Conservation (phyloP, 2,797 vertebrate genomes). For the Neosilurus mollespiculum region DNA sequence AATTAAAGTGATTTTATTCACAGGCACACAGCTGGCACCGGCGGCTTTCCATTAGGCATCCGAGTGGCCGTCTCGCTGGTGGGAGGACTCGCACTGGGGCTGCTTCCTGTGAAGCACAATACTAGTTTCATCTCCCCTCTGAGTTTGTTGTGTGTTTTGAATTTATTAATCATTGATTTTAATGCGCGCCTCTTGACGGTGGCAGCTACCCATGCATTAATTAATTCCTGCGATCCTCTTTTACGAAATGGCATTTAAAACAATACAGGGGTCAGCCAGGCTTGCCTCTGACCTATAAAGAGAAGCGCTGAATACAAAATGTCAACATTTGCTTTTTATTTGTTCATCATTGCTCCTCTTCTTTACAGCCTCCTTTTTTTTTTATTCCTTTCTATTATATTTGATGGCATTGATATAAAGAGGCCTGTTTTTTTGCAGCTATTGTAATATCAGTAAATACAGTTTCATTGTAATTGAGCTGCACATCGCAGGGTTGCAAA, state of each 20-base stretch:
- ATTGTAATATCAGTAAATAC: slow-evolving; percentile 76
- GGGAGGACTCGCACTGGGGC: slow-evolving; percentile 78
- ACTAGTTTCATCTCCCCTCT: slow-evolving; percentile 83
- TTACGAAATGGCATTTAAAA: slow-evolving; percentile 83
- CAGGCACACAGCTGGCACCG: slow-evolving; percentile 81
- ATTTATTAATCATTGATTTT: slow-evolving; percentile 88
- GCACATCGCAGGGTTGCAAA: slow-evolving; percentile 64
- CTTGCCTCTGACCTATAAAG: slow-evolving; percentile 82
- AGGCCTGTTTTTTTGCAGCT: slow-evolving; percentile 69
- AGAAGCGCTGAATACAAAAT: slow-evolving; percentile 76
- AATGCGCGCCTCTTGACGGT: slow-evolving; percentile 81
- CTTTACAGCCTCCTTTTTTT: slow-evolving; percentile 48
- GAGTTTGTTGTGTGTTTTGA: slow-evolving; percentile 87
- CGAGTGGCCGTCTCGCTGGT: slow-evolving; percentile 78
- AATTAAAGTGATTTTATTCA: slow-evolving; percentile 88
- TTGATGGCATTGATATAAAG: slow-evolving; percentile 69
- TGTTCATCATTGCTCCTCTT: slow-evolving; percentile 70
- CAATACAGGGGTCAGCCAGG: slow-evolving; percentile 77
- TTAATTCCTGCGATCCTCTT: slow-evolving; percentile 77
- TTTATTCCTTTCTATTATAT: slow-evolving; percentile 60
- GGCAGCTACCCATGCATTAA: slow-evolving; percentile 81
- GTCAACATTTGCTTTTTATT: slow-evolving; percentile 82
- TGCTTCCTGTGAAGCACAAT: slow-evolving; percentile 78
- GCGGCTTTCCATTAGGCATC: slow-evolving; percentile 83
- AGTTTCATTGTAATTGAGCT: slow-evolving; percentile 72